Evolutionary conservation across 2,113 vertebrate genomes (phyloP), one percentile per base, ranked within the genome.

Genomic region (Siniperca chuatsi): DNA sequence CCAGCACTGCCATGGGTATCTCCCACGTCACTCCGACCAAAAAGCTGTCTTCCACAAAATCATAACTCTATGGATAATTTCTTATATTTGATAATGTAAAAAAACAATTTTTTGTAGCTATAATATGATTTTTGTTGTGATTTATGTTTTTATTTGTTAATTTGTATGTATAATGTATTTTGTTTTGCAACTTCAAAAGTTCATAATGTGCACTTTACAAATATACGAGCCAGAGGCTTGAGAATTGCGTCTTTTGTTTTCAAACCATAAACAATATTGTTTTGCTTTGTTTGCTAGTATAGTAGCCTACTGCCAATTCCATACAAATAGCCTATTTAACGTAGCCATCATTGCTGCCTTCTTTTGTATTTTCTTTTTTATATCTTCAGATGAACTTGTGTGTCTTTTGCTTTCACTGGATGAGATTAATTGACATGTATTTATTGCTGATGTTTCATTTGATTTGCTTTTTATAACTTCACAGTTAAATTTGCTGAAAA

Each of bases 181-280:
- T 84, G 44, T 89, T 86, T 78, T 93, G 90, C 86, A 54, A 93
- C 92, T 96, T 95, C 84, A 95, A 95, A 96, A 97, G 95, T 96
- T 95, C 90, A 92, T 89, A 82, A 93, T 95, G 95, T 97, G 97
- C 98, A 98, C 98, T 99, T 99, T 98, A 99, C 93, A 92, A 79
- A 75, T 55, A 79, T 29, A 82, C 78, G 72, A 94, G 95, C 95
- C 95, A 94, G 91, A 95, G 95, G 96, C 95, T 95, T 93, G 88
- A 92, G 67, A 82, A 93, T 93, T 83, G 83, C 65, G 76, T 82
- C 35, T 88, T 88, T 91, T 93, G 84, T 93, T 91, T 92, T 89
- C 81, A 85, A 78, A 94, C 83, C 89, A 84, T 44, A 85, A 68
- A 82, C 65, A 68, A 82, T 71, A 60, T 71, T 82, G 62, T 82